Base-by-base conservation (phyloP, 1,140 invertebrate genomes). In the Cardiocondyla obscurior region DNA sequence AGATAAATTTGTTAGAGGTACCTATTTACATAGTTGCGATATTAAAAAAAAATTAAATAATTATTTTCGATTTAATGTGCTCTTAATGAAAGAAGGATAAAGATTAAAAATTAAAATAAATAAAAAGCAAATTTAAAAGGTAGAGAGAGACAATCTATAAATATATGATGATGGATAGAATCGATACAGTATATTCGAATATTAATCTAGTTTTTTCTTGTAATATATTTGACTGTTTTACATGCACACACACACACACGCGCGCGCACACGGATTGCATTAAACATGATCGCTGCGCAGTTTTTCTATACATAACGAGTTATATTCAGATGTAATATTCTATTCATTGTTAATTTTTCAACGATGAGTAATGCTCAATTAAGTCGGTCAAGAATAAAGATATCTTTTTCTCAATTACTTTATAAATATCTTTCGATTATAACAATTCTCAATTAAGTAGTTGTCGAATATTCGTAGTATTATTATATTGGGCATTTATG, bases 351-450 rank as follows among this genome's bases (percentile, higher is more conserved):
- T 53, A 72, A 0, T 39, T 7, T 57, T 39, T 16, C 55, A 51
- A 14, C 33, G 2, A 28, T 19, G 36, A 72, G 16, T 28, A 16
- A 39, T 55, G 69, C 51, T 72, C 51, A 72, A 72, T 25, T 53
- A 51, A 70, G 36, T 69, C n/a, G 22, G 33, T n/a, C n/a, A n/a
- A n/a, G n/a, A n/a, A 28, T 42, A 4, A 16, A 3, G 14, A 12
- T 44, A 14, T 44, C 14, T 44, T 16, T 44, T 44, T 44, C 8
- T 73, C 49, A 28, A 42, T 39, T n/a, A n/a, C n/a, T n/a, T n/a
- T n/a, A n/a, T n/a, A n/a, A n/a, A 16, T 55, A 46, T n/a, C 19
- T 72, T 42, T 55, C 19, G 3, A 70, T 67, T 67, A 67, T n/a
- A 10, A n/a, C n/a, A n/a, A 39, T 39, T 39, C 36, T 5, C 36